phyloP scores from a whole-genome alignment of 2,797 vertebrate genomes.

The Peromyscus nudipes region DNA sequence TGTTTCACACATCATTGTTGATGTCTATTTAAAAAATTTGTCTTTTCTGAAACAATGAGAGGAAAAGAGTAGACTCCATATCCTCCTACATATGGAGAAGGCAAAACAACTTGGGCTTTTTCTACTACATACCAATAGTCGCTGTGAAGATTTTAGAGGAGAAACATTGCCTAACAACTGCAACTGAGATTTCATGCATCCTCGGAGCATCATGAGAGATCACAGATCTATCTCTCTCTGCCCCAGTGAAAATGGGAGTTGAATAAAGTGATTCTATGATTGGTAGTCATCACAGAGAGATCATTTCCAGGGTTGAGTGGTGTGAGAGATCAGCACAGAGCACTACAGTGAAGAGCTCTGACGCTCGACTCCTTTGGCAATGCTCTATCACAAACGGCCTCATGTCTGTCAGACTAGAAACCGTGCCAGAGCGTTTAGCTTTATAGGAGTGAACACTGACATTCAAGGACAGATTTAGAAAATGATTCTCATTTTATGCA shows the following conservation, averaged over 20 bases:
- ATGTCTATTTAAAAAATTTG: background rate
- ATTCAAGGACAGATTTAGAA: slow-evolving; percentile 26
- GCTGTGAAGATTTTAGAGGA: background rate
- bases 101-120: background rate
- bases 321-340: background rate
- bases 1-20: slow-evolving; percentile 34
- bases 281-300: background rate
- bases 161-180: background rate
- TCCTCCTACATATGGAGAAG: background rate
- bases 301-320: background rate
- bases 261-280: background rate
- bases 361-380: background rate
- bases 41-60: background rate
- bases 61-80: background rate
- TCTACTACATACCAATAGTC: background rate
- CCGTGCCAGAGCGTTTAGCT: slow-evolving; percentile 11
- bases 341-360: background rate
- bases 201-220: background rate
- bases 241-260: background rate
- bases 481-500: slow-evolving; percentile 39
- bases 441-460: slow-evolving; percentile 49
- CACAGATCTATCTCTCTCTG: background rate
- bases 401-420: background rate
- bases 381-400: background rate
- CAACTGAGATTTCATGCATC: background rate